Base-by-base conservation (phyloP, 2,797 vertebrate species). In the Huso huso region DNA sequence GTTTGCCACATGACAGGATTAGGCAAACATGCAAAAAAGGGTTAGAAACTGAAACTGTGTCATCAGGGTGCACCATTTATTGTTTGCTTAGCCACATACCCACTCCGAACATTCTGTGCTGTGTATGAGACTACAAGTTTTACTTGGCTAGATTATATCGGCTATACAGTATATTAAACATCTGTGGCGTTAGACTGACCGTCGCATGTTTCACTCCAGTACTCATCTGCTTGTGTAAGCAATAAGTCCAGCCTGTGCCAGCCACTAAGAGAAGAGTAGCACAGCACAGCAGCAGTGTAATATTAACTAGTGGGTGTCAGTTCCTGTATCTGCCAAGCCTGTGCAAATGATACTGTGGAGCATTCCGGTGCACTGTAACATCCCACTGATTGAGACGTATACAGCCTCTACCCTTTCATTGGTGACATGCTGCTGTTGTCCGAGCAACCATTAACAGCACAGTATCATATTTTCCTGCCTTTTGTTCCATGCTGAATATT, bases 341-440 rank as follows among this genome's bases (percentile, higher is more conserved):
- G 66, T 37, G 70, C 70, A 50, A 76, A 10, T 58, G 64, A 11
- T 55, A 53, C 48, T 13, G 48, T 15, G 11, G 66, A 7, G 81
- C 79, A 72, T 74, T 85, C 86, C 63, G n/a, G 48, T 2, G 50
- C 75, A 70, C 67, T 2, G 68, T 83, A 52, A 9, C 66, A 77
- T 67, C 78, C 80, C 66, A 74, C 81, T 78, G 79, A 73, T 78
- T 71, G 75, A 76, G 69, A 78, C 67, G 64, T 73, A 51, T 76
- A 77, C 37, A 50, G 61, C 66, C 7, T 73, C 67, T 10, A 68
- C 55, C 80, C 69, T 77, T 76, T 69, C 72, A 80, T 75, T 74
- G 73, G 76, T 78, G 80, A 77, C 73, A 74, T 83, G 82, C 84
- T 81, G 67, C 82, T 81, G 93, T 94, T 89, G 91, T 93, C 92